Base-by-base conservation (phyloP, 2,113 vertebrate species). In the Bubo bubo region DNA sequence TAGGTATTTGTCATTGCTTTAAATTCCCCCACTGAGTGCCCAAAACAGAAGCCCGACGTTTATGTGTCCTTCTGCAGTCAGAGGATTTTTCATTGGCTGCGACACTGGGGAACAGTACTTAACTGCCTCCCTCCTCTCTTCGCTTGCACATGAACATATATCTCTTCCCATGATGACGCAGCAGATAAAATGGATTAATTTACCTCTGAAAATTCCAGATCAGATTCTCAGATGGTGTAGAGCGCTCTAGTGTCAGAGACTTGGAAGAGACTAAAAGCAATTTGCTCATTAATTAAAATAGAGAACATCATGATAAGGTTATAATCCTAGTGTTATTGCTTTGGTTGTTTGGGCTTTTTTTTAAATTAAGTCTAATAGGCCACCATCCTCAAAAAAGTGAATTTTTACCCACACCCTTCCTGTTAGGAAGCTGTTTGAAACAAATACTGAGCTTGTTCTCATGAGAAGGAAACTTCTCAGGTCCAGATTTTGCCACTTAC, bases 371-470 rank as follows among this genome's bases (percentile, higher is more conserved):
- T 72, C 62, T 58, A 37, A 66, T 12, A 79, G 76, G 43, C 12
- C 6, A 26, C 8, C 30, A 22, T 39, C 28, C n/a, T 66, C 45
- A 47, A 49, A 50, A 10, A 30, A 56, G 10, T 15, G 8, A 16
- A 8, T 50, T 63, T 70, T 59, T 15, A 41, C 59, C 60, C 28
- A 14, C 10, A 16, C 22, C 5, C 8, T 82, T 79, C 50, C 28
- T 47, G 14, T 41, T 71, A 10, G 22, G 30, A 45, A 41, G 27
- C 15, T 16, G 10, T 47, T 74, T 53, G 52, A 37, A 62, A 63
- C 1, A 0, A 71, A 35, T 9, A 9, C 4, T 11, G 34, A 68
- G n/a, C 19, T 82, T 50, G 8, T 43, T 53, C 47, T n/a, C 12
- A 34, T 2, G 3, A 64, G 13, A 41, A 81, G 28, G 10, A 66